Conservation (phyloP, 2,888 invertebrate species). For the Augochlorella aurata region DNA sequence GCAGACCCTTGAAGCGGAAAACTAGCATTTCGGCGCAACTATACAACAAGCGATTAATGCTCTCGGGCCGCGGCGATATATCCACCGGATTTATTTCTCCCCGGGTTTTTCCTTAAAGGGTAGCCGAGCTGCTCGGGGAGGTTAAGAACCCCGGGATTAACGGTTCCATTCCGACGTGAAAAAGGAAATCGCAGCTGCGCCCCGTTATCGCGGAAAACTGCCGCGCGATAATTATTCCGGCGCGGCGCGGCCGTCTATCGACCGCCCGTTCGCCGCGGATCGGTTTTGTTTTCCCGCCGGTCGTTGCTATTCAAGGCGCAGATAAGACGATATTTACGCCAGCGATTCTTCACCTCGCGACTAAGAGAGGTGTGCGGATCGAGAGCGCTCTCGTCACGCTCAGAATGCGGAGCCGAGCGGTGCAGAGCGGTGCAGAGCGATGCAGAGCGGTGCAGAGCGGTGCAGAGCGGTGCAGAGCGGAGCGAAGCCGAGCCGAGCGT, state of each 20-base stretch:
- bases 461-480: no score
- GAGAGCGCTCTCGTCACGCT: slow-evolving; percentile 29
- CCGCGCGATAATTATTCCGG: neutral
- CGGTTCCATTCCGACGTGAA: neutral
- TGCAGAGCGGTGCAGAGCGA: no score
- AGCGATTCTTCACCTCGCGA: slow-evolving; percentile 23
- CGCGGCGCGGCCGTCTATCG: neutral
- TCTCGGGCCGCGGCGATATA: neutral
- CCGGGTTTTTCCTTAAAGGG: slow-evolving; percentile 10
- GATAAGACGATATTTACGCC: slow-evolving; percentile 44
- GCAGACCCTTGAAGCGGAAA: slow-evolving; percentile 4
- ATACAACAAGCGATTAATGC: slow-evolving; percentile 17
- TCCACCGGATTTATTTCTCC: neutral
- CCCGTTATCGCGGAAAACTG: slow-evolving; percentile 22
- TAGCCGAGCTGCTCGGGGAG: neutral
- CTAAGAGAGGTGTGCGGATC: neutral
- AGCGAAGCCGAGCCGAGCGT: neutral
- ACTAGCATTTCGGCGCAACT: slow-evolving; percentile 1
- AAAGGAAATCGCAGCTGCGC: slow-evolving; percentile 14
- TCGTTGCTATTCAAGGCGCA: slow-evolving; percentile 27
- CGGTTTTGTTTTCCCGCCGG: slow-evolving; percentile 16
- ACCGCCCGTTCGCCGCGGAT: neutral
- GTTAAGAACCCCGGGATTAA: slow-evolving; percentile 29
- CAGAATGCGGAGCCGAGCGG: slow-evolving; percentile 33
- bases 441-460: no score